These are phyloP conservation scores for Ciconia boyciana DNA, from an alignment of 2,113 vertebrate genomes.

Conservation along the genomic window DNA sequence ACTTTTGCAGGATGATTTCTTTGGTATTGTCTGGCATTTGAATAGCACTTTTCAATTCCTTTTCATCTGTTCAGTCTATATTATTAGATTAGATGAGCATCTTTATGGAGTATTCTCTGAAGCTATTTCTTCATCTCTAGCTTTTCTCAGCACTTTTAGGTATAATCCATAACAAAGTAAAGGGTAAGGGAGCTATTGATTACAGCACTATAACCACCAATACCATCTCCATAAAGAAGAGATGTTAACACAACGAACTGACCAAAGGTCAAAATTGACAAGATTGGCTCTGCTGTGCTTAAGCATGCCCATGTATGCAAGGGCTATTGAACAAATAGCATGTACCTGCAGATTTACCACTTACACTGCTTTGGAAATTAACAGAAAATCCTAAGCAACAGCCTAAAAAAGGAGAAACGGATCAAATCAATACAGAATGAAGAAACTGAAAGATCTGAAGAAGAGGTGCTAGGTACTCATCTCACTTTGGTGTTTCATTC, in stretches of 20 bases:
- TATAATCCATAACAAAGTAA: background rate
- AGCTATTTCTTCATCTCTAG: background rate
- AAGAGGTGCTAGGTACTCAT: background rate
- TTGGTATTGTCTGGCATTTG: background rate
- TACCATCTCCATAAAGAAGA: background rate
- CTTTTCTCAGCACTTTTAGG: background rate
- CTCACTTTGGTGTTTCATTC: background rate
- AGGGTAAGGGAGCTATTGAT: background rate
- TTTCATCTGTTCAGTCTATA: background rate
- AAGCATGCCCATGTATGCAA: background rate
- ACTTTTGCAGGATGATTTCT: background rate
- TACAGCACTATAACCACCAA: background rate
- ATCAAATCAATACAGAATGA: background rate
- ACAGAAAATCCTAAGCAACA: background rate
- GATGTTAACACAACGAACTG: background rate
- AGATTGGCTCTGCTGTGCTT: background rate
- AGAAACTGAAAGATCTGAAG: background rate
- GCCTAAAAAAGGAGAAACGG: background rate
- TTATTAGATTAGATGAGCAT: background rate
- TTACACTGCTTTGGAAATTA: background rate
- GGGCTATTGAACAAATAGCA: background rate
- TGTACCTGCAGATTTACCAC: background rate
- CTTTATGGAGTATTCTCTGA: background rate
- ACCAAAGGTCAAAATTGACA: background rate
- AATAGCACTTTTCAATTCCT: background rate